Base-by-base conservation (phyloP, 2,797 vertebrate genomes). In the Anguilla megastoma region DNA sequence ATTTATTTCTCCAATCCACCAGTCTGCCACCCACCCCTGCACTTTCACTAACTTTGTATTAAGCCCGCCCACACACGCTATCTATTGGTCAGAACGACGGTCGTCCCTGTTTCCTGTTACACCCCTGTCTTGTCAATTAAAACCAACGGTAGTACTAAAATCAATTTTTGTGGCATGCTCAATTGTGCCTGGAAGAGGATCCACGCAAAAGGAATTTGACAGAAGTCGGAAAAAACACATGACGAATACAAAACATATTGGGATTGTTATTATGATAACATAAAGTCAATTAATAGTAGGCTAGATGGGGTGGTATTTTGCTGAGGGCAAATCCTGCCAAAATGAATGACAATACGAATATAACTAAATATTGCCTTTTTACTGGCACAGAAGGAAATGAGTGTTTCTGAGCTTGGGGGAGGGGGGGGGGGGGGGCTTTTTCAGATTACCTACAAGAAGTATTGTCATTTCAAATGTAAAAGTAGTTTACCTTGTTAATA, bases 1-100 rank as follows among this genome's bases (percentile, higher is more conserved):
- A 27, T 36, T 36, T 36, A 36, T 36, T 76, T 12, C 24, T 87
- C 84, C 76, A 85, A 87, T 58, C 76, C 50, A 76, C 76, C 50
- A 76, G 66, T 18, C 69, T 48, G 74, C 45, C 86, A 45, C 30
- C 14, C 10, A 12, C 27, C 27, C 87, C 71, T n/a, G 71, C 24
- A 85, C 41, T 58, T 82, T 74, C 71, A 33, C 30, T 58, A 89
- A 89, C 89, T 86, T 88, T 69, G 79, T 71, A 83, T 21, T 71
- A 88, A 71, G 45, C 74, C 86, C 86, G 71, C 52, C 89, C 56
- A 85, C 58, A 21, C 52, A 54, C n/a, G 83, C 52, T 71, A 82
- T 33, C n/a, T 54, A 86, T 86, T 88, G 84, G 89, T 56, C 74
- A 86, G 83, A 56, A 24, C 24, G 14, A 52, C 7, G 21, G 6